Evolutionary conservation across 2,113 vertebrate genomes (phyloP), one percentile per base, ranked within the genome.

Genomic region (Chamaetylas fuelleborni): DNA sequence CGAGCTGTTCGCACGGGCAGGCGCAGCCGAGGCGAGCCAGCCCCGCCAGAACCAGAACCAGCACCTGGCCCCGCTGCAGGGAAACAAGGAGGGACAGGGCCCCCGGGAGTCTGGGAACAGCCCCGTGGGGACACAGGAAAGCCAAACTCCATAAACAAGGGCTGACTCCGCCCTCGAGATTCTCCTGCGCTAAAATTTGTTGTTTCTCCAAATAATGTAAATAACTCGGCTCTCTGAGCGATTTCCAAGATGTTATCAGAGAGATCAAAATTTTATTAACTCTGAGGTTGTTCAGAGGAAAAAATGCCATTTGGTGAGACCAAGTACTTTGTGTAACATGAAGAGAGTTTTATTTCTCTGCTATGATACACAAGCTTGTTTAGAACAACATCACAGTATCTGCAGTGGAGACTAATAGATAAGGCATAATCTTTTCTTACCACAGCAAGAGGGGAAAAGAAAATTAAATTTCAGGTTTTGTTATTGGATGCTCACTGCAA

Each of bases 1-100:
- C 88, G 95, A 98, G 98, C 98, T 98, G 97, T 97, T 98, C 89
- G 97, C 97, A 95, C 95, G 77, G 97, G 86, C 96, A 91, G 96
- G 92, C 81, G 72, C 85, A 20, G 97, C 86, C 94, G 95, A 73
- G 60, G 86, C 87, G 74, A 98, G 95, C 89, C 96, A 97, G 93
- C 93, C 81, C 95, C 91, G 95, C 81, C 93, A 86, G 90, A 67
- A 88, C 50, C 50, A 51, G 25, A 51, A 51, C 25, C 50, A 51
- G 50, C 18, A 29, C 50, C 26, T 53, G 96, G 96, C 94, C 97
- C 93, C 58, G 94, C 89, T 86, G 25, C 31, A 42, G 64, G 84
- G 92, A 93, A 60, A 50, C 24, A 23, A 14, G 19, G 31, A 57
- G 28, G 69, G 48, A 28, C 26, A 5, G 14, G 77, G 72, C 85